A percentile compares a stretch with the other conserved stretches of the same genome.
Evolutionary conservation across 2,888 invertebrate species (phyloP).

Genomic region (Aromia moschata): DNA sequence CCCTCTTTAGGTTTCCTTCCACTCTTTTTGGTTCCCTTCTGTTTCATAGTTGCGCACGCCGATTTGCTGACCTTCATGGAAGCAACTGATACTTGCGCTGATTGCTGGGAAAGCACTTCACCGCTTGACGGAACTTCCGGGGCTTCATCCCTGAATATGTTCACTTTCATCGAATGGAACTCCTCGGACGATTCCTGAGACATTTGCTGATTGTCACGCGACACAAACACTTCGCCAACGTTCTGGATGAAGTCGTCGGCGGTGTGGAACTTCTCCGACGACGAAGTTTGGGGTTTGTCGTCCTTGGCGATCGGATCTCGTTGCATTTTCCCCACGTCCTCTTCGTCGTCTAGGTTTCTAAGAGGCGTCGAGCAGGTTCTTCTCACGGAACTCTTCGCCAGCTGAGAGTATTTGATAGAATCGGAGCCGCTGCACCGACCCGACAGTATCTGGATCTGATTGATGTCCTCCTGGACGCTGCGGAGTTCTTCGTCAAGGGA

Average conservation of each 20-base stretch:
- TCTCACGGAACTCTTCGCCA: neutral
- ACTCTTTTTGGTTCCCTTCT: too few relatives aligned
- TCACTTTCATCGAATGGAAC: slow-evolving; percentile 6
- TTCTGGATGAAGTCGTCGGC: neutral
- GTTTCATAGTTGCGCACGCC: too few relatives aligned
- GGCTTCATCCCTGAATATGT: neutral
- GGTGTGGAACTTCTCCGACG: neutral
- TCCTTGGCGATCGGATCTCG: neutral
- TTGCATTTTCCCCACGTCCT: neutral
- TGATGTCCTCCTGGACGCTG: neutral
- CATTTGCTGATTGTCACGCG: neutral
- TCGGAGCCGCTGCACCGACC: slow-evolving; percentile 19
- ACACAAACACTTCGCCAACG: too few relatives aligned
- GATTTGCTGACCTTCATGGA: too few relatives aligned
- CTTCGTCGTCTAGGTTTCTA: neutral
- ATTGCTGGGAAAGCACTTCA: too few relatives aligned
- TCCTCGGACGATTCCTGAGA: slow-evolving; percentile 6
- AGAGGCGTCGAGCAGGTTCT: neutral
- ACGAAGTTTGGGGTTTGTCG: neutral
- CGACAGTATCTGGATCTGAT: slow-evolving; percentile 12
- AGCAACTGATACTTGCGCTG: too few relatives aligned
- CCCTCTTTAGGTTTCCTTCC: too few relatives aligned
- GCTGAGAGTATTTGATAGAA: slow-evolving; percentile 10
- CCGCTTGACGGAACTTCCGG: too few relatives aligned
- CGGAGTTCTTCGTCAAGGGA: neutral